These are phyloP conservation scores for Acrobasis suavella DNA, from an alignment of 2,888 invertebrate genomes.

Conservation along the genomic window DNA sequence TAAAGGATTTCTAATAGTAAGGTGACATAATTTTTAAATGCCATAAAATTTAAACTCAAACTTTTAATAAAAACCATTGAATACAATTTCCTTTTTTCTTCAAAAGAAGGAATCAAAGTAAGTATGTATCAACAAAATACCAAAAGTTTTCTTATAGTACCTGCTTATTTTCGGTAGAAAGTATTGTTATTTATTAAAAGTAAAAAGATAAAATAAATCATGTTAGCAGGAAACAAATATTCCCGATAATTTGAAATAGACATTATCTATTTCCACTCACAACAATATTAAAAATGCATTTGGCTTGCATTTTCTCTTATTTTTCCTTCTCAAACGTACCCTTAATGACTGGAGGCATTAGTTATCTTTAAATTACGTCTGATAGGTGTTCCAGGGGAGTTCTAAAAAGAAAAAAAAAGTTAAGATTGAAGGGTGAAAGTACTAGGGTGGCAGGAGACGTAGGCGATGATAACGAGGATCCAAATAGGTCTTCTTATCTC, in stretches of 20 bases:
- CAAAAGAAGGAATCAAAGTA: not conserved
- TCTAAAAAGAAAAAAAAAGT: slow-evolving; percentile 51
- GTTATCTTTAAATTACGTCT: slow-evolving; percentile 75
- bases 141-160: too few relatives aligned
- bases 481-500: slow-evolving; percentile 72
- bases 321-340: slow-evolving; percentile 46
- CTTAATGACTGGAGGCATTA: slow-evolving; percentile 76
- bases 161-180: too few relatives aligned
- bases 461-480: slow-evolving; percentile 72
- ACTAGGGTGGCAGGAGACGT: slow-evolving; percentile 50
- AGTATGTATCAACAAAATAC: not conserved
- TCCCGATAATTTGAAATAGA: slow-evolving; percentile 10
- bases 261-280: slow-evolving; percentile 3
- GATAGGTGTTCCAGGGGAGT: slow-evolving; percentile 65
- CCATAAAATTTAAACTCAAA: slow-evolving; percentile 12
- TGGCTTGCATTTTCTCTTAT: slow-evolving; percentile 57
- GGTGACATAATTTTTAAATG: slow-evolving; percentile 16
- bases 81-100: slow-evolving; percentile 23
- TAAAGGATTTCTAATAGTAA: slow-evolving; percentile 30
- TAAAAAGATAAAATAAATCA: not conserved
- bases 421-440: slow-evolving; percentile 66
- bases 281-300: slow-evolving; percentile 71
- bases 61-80: slow-evolving; percentile 22
- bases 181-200: too few relatives aligned
- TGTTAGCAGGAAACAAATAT: not conserved